Evolutionary conservation across 2,797 vertebrate genomes (phyloP).

Genomic region (Artibeus lituratus): DNA sequence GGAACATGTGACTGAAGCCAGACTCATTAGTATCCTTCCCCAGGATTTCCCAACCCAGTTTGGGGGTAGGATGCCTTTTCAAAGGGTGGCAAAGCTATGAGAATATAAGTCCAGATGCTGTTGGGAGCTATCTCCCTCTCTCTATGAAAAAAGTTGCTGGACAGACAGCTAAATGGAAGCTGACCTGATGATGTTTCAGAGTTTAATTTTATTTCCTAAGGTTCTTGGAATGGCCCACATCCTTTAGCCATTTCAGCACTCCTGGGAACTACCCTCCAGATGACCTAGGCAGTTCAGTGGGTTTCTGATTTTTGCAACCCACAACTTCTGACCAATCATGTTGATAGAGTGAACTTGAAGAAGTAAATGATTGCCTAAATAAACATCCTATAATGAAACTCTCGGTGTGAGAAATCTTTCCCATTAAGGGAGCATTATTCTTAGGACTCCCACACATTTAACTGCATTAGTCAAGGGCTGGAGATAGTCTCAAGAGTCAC

Average conservation of each 20-base stretch:
- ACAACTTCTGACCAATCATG: not conserved
- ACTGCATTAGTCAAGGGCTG: constrained; percentile 5
- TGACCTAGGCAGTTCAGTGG: not conserved
- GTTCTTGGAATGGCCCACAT: not conserved
- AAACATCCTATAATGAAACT: constrained; percentile 13
- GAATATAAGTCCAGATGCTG: not conserved
- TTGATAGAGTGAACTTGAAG: not conserved
- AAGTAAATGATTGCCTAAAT: constrained; percentile 18
- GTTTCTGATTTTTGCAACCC: constrained; percentile 35
- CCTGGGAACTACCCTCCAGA: not conserved
- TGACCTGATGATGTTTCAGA: not conserved
- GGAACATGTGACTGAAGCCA: not conserved
- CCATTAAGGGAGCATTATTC: constrained; percentile 48
- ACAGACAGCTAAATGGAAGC: not conserved
- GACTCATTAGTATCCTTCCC: not conserved
- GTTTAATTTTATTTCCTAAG: constrained; percentile 9
- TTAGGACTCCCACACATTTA: constrained; percentile 20
- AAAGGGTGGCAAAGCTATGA: not conserved
- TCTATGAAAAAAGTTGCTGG: not conserved
- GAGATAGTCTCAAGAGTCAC: constrained; percentile 3
- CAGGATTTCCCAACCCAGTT: not conserved
- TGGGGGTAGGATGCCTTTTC: not conserved
- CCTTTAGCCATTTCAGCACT: not conserved
- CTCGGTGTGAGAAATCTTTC: constrained; percentile 46
- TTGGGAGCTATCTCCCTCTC: not conserved